phyloP scores from a whole-genome alignment of 1,140 invertebrate species.

The Adelges cooleyi region DNA sequence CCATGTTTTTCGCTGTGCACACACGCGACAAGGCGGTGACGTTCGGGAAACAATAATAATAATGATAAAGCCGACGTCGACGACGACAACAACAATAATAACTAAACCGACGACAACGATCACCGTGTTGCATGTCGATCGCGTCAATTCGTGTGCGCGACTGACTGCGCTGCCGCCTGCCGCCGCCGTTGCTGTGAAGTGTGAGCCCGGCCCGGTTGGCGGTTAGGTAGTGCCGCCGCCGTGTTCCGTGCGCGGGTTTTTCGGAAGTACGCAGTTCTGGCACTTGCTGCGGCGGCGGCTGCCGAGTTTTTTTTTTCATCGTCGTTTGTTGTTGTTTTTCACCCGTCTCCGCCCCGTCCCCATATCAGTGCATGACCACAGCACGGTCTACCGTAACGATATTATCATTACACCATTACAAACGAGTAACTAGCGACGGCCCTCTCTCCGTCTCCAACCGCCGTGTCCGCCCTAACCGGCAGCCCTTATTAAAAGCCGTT shows the following conservation, averaged over 20 bases:
- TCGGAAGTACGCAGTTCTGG: conserved; percentile 9
- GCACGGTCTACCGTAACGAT: conserved; percentile 14
- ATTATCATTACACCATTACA: not conserved
- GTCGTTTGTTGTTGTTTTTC: conserved; percentile 8
- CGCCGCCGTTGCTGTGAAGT: no score
- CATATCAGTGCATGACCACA: conserved; percentile 4
- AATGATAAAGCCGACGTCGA: not conserved
- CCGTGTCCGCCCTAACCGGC: no score
- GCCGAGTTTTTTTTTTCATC: not conserved
- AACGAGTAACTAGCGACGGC: no score
- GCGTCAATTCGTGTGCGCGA: not conserved
- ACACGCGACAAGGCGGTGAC: not conserved
- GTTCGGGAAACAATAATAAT: not conserved
- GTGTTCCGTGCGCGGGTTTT: not conserved
- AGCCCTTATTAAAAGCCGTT: no score
- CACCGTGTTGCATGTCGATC: conserved; percentile 19
- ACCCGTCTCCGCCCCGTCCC: not conserved
- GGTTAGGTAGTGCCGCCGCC: no score
- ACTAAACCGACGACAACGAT: not conserved
- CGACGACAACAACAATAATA: not conserved
- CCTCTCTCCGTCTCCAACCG: no score
- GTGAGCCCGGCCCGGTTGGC: not conserved
- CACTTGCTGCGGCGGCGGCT: not conserved
- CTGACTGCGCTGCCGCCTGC: not conserved
- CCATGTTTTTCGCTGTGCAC: no score